Conservation (phyloP, 2,888 invertebrate genomes). For the Morpho helenor region DNA sequence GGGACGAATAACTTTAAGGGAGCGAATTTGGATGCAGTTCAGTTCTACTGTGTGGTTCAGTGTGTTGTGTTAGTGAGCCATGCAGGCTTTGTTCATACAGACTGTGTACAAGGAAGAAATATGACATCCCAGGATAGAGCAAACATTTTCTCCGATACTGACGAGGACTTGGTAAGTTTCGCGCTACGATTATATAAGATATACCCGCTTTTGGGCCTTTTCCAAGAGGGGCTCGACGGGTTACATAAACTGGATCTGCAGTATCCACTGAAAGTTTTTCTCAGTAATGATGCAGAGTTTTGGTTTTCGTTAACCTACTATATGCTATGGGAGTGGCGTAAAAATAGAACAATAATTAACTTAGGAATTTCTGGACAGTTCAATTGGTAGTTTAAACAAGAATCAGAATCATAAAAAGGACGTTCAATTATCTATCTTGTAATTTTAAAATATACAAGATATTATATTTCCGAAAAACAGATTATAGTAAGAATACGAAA, state of each 20-base stretch:
- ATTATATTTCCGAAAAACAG: no score
- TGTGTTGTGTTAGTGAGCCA: slow-evolving; percentile 59
- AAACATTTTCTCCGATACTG: slow-evolving; percentile 68
- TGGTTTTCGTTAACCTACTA: background rate
- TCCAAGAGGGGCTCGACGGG: slow-evolving; percentile 31
- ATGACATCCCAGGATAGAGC: slow-evolving; percentile 69
- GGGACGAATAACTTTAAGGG: slow-evolving; percentile 14
- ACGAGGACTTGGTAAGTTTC: slow-evolving; percentile 67
- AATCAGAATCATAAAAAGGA: no score
- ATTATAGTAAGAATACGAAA: no score
- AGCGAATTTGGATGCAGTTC: slow-evolving; percentile 66
- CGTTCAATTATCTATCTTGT: no score
- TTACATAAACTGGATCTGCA: slow-evolving; percentile 41
- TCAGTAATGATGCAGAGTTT: slow-evolving; percentile 5
- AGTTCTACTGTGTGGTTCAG: slow-evolving; percentile 48
- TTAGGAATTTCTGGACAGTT: no score
- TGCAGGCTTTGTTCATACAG: slow-evolving; percentile 49
- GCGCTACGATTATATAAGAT: slow-evolving; percentile 36
- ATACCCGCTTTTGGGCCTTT: slow-evolving; percentile 32
- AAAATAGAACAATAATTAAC: no score
- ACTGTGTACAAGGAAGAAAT: slow-evolving; percentile 46
- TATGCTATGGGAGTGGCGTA: no score
- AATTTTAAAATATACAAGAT: no score
- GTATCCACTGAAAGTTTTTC: slow-evolving; percentile 25
- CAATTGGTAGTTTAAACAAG: no score